Evolutionary conservation across 2,888 invertebrate genomes (phyloP), one percentile per base, ranked within the genome.

Genomic region (Agrotis segetum): DNA sequence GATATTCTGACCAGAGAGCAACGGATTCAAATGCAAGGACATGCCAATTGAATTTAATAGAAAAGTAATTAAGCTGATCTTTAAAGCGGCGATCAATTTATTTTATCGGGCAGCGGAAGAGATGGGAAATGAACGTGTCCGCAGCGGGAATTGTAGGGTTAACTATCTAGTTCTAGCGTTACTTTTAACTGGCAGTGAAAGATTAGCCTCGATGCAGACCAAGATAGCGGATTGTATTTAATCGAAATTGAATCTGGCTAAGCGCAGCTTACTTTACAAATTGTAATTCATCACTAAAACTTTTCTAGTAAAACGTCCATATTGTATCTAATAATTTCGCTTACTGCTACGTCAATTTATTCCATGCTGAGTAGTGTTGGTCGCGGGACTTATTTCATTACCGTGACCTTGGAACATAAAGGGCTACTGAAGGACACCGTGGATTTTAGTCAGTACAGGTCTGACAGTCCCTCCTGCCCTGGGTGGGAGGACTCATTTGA

Each of bases 51-150:
- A 63, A 83, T 68, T 79, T 75, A 79, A 83, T 79, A 75, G 74
- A 82, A 82, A 85, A 79, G 75, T 86, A 86, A 88, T 85, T 84
- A 85, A 84, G 80, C 79, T 80, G 69, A 79, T 84, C 78, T 83
- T 81, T 80, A 83, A 82, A 83, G 74, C 58, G 64, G 79, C 53
- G 76, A 71, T 84, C 83, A 80, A 87, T 85, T 88, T 85, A 86
- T 81, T 87, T 87, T 82, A 85, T 86, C 84, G 71, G 53, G 58
- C 6, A 9, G 68, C 73, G 69, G 77, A 71, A 47, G 64, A 69
- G 77, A 71, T 69, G 61, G 74, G 81, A 77, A 83, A 79, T 79
- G 81, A 84, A 81, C 83, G 79, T 77, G 83, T 74, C 71, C 64
- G 56, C 60, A 40, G 70, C 65, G 66, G 68, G 74, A 79, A 74